Percentiles rank a stretch among this genome's conserved stretches.
phyloP scores from a whole-genome alignment of 2,888 invertebrate species.

The Thera obeliscata region DNA sequence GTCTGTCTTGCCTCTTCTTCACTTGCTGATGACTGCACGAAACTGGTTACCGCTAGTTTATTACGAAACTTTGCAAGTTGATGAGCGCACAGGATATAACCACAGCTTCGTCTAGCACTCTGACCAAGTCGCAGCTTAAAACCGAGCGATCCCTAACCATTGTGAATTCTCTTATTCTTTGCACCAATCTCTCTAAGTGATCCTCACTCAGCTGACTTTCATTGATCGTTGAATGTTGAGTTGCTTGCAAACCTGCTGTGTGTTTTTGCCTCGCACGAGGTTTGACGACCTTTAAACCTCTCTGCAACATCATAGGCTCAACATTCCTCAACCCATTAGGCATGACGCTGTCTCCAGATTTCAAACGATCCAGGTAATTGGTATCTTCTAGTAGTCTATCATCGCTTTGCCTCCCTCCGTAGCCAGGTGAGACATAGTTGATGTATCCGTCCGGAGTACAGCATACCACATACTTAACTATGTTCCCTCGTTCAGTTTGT shows the following conservation, averaged over 20 bases:
- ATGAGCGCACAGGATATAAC: slow-evolving; percentile 13
- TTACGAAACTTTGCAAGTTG: slow-evolving; percentile 10
- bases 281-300: slow-evolving; percentile 1
- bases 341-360: slow-evolving; percentile 1
- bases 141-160: slow-evolving; percentile 6
- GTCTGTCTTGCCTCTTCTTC: too few species aligned
- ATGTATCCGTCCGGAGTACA: slow-evolving; percentile 4
- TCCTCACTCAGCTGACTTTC: neutral
- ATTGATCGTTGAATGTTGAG: neutral
- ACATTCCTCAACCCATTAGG: slow-evolving; percentile 1
- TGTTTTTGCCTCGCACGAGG: neutral
- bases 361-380: slow-evolving; percentile 1
- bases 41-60: neutral
- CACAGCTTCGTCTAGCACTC: slow-evolving; percentile 8
- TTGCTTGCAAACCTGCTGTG: neutral
- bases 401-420: slow-evolving; percentile 8
- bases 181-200: slow-evolving; percentile 2
- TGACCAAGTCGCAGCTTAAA: slow-evolving; percentile 12
- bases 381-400: slow-evolving; percentile 7
- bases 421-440: slow-evolving; percentile 14
- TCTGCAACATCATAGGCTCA: neutral
- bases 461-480: slow-evolving; percentile 14
- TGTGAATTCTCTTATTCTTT: slow-evolving; percentile 6
- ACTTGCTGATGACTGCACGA: too few species aligned
- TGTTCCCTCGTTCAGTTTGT: slow-evolving; percentile 12